Conservation (phyloP, 2,888 invertebrate species). For the Apotomis capreana region DNA sequence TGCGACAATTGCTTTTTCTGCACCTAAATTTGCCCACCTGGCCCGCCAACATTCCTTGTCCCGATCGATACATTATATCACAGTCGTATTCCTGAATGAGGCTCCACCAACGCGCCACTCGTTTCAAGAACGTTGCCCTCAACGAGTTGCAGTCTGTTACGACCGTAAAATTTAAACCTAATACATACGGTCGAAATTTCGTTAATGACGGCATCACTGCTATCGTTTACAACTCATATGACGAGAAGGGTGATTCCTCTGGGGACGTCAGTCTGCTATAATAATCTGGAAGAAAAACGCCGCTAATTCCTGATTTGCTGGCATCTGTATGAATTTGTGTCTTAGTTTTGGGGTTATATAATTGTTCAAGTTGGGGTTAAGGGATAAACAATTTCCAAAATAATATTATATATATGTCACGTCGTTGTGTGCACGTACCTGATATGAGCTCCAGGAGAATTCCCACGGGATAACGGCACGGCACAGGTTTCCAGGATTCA, state of each 20-base stretch:
- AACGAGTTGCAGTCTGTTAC: no score
- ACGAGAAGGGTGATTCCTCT: conserved; percentile 2
- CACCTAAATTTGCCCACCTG: no score
- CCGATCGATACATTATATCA: background rate
- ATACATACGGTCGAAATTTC: background rate
- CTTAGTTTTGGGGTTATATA: background rate
- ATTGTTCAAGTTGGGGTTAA: no score
- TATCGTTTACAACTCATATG: background rate
- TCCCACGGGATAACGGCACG: no score
- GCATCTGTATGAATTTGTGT: conserved; percentile 2
- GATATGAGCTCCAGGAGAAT: no score
- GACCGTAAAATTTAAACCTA: background rate
- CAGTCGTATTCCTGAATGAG: conserved; percentile 3
- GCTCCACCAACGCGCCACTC: conserved; percentile 3
- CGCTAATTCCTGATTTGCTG: background rate
- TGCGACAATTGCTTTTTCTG: no score
- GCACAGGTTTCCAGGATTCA: no score
- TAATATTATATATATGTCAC: no score
- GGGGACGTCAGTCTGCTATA: conserved; percentile 1
- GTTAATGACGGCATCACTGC: background rate
- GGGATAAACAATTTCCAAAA: no score
- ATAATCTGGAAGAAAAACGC: background rate
- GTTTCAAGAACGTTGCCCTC: background rate
- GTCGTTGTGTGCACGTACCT: no score
- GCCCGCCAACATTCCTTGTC: no score